These are phyloP conservation scores for Muscicapa comitata DNA, from an alignment of 2,797 vertebrate species.

Conservation along the genomic window DNA sequence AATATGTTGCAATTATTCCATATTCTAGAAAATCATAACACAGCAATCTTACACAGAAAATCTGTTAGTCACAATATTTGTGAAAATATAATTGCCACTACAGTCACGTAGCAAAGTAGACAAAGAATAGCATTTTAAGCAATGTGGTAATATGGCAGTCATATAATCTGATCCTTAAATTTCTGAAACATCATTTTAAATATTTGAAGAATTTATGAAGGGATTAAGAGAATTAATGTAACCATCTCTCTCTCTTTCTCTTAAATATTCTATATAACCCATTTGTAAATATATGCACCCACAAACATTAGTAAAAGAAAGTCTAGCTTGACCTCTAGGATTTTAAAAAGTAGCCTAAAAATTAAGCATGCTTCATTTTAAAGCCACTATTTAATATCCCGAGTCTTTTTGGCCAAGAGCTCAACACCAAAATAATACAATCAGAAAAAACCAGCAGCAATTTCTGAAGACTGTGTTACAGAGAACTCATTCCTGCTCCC, in stretches of 20 bases:
- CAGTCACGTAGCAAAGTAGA: constrained; percentile 18
- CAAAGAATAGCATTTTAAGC: background rate
- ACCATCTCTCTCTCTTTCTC: background rate
- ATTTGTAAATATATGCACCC: background rate
- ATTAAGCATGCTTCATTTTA: background rate
- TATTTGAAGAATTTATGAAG: constrained; percentile 20
- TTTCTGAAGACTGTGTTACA: background rate
- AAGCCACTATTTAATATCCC: background rate
- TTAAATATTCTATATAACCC: background rate
- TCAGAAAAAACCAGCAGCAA: background rate
- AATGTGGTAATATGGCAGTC: background rate
- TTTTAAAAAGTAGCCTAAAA: background rate
- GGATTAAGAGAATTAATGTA: constrained; percentile 9
- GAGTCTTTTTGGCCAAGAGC: background rate
- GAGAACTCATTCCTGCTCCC: background rate
- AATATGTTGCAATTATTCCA: background rate
- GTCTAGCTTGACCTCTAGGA: background rate
- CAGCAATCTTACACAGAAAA: background rate
- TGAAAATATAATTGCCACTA: constrained; percentile 29
- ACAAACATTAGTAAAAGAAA: background rate
- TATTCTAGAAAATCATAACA: background rate
- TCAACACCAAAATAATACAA: background rate
- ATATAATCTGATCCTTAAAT: constrained; percentile 17
- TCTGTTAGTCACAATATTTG: constrained; percentile 21
- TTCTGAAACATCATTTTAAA: background rate